Evolutionary conservation across 2,797 vertebrate species (phyloP), one percentile per base, ranked within the genome.

Genomic region (Euphonia xanthogaster): DNA sequence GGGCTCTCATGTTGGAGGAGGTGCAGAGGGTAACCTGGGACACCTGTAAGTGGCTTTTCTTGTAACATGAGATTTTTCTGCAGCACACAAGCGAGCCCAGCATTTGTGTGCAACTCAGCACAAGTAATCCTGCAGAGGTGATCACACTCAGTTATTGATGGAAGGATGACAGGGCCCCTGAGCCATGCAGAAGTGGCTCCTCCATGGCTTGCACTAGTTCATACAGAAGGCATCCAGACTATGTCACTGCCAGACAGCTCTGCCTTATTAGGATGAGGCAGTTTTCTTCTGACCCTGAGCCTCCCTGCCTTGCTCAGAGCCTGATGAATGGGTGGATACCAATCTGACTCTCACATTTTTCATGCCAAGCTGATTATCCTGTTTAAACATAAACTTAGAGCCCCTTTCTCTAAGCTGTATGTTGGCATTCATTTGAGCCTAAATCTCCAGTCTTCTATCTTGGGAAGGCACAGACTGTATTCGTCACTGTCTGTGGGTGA

Each of bases 261-360:
- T 90, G 84, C 96, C 97, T 96, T 95, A 90, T 97, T 96, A 85
- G 96, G 94, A 85, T 78, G 76, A 92, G 76, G 63, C 79, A 40
- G 33, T 62, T 88, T 80, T 88, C 62, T 24, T 80, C 61, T 63
- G 67, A 63, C 68, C 35, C 84, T 78, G 73, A 0, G 1, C 79
- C 81, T 92, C 30, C 72, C 78, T 35, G 68, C 24, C 47, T 42
- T 70, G 70, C 70, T 37, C 55, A 21, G 92, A 93, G 68, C 65
- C 90, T 47, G 67, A 7, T 81, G 72, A 78, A 91, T 71, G 75
- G 72, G 55, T 78, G 71, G 63, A 44, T 16, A 91, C 54, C 33
- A 50, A 47, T 57, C 54, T 47, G 68, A 80, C 86, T 95, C 61
- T 57, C 90, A 63, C 87, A 80, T 92, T 93, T 88, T 83, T 84